phyloP scores from a whole-genome alignment of 2,113 vertebrate species.

The Apteryx owenii region DNA sequence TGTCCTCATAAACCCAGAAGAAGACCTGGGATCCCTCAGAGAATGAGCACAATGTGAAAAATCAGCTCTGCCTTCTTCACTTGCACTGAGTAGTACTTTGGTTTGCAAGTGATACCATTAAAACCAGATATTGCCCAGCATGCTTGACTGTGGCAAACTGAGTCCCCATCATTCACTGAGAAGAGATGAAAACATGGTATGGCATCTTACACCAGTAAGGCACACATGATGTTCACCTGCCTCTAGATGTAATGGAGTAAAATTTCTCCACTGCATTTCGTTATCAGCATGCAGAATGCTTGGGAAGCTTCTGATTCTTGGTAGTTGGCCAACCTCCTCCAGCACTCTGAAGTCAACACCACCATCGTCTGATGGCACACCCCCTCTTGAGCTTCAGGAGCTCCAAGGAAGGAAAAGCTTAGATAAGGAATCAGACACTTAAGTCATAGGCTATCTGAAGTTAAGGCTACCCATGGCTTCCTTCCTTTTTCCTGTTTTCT shows the following conservation, averaged over 20 bases:
- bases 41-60: background rate
- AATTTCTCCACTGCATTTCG: background rate
- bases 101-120: background rate
- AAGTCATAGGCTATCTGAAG: background rate
- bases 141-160: background rate
- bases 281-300: background rate
- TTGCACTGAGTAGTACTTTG: background rate
- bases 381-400: background rate
- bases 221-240: background rate
- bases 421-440: background rate
- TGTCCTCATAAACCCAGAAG: background rate
- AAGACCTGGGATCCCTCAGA: background rate
- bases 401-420: background rate
- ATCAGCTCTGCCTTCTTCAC: background rate
- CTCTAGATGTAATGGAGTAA: background rate
- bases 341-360: background rate
- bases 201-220: background rate
- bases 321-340: background rate
- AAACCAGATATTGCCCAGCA: background rate
- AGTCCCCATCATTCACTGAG: background rate
- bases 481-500: slow-evolving; percentile 7
- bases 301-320: slow-evolving; percentile 7
- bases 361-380: background rate
- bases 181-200: background rate
- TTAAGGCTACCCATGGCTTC: background rate